These are phyloP conservation scores for Molossus alvarezi DNA, from an alignment of 2,797 vertebrate species.

Conservation along the genomic window DNA sequence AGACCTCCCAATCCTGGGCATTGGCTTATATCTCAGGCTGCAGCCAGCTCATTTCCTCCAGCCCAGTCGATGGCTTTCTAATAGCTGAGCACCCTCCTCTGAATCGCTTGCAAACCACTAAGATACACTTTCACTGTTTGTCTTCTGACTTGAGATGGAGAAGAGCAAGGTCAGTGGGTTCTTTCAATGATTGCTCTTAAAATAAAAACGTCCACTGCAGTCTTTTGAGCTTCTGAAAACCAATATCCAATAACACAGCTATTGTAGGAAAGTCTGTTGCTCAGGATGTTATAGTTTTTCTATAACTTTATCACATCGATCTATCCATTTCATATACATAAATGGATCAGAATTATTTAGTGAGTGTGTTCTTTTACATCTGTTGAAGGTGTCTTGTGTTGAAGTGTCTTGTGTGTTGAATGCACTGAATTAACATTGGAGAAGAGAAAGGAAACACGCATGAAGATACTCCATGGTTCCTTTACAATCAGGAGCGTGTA, in stretches of 20 bases:
- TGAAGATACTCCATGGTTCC: neutral
- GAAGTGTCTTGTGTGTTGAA: neutral
- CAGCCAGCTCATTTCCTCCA: constrained; percentile 83
- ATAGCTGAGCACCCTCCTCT: constrained; percentile 77
- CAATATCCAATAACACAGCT: neutral
- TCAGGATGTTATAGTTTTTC: constrained; percentile 15
- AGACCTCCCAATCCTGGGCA: constrained; percentile 56
- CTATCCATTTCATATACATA: neutral
- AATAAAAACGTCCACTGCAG: constrained; percentile 71
- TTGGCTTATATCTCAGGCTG: constrained; percentile 46
- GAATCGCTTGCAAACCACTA: constrained; percentile 84
- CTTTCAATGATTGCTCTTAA: constrained; percentile 78
- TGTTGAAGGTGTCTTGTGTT: neutral
- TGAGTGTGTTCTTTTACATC: neutral
- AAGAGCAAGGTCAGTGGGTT: constrained; percentile 83
- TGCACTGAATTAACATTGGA: neutral
- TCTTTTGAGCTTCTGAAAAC: constrained; percentile 71
- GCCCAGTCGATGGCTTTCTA: constrained; percentile 80
- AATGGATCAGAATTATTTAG: neutral
- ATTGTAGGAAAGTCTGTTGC: constrained; percentile 14
- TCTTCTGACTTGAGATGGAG: constrained; percentile 72
- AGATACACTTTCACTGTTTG: constrained; percentile 82
- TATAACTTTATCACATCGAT: neutral
- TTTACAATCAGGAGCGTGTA: neutral
- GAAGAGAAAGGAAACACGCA: neutral